Evolutionary conservation across 2,888 invertebrate genomes (phyloP), one percentile per base, ranked within the genome.

Genomic region (Drosophila rellima): DNA sequence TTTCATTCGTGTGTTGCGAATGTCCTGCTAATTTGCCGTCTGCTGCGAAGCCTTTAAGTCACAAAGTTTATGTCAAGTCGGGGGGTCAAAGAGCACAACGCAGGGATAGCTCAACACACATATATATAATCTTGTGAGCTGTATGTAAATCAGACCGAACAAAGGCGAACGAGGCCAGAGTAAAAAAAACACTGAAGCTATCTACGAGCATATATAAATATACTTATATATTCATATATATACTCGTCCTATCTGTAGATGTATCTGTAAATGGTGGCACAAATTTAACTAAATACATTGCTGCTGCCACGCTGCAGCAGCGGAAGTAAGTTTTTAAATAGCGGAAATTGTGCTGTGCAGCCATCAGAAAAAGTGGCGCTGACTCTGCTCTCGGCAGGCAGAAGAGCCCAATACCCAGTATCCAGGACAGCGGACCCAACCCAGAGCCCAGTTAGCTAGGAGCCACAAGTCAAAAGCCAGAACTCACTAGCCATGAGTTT

Each of bases 301-400:
- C 62, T 60, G 57, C 45, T 48, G 29, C 62, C 62, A 33, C 26
- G 47, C 26, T 23, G 52, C 40, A 31, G 23, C 60, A 47, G 66
- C 83, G 77, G 80, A 88, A 83, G 82, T 85, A 72, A 86, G 83
- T 83, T 83, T 83, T 83, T 86, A 88, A 83, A 88, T 83, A 83
- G 83, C 83, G 82, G 82, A 83, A 83, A 83, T 83, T 83, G 88
- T 80, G 88, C 82, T 83, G 82, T 86, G 83, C 86, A 85, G 78
- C 74, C 86, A 88, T 74, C 88, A 88, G 83, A 82, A 88, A 88
- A 82, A 80, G 80, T 70, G 66, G 69, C 68, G 68, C 77, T 73
- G 66, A 70, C 73, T 79, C 73, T 79, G 68, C 66, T 69, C 56
- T 64, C 78, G 69, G 61, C 64, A 78, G 64, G 44, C 63, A 63